These are phyloP conservation scores for Diarsia mendica DNA, from an alignment of 2,888 invertebrate species.

Conservation along the genomic window DNA sequence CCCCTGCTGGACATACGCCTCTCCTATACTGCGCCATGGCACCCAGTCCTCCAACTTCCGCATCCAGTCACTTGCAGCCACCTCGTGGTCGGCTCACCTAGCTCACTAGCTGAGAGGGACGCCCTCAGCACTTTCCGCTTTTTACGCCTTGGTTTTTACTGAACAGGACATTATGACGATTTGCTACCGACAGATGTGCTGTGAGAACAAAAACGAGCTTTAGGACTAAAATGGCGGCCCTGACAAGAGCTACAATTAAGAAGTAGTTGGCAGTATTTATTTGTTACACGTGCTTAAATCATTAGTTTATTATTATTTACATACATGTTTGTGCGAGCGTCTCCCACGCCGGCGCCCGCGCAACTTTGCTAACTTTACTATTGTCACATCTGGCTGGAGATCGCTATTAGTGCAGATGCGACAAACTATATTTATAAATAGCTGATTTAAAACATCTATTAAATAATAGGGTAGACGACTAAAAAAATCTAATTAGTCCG, in stretches of 20 bases:
- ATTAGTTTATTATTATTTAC: conserved; percentile 38
- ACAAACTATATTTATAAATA: conserved; percentile 4
- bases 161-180: neutral
- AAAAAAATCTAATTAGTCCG: no score
- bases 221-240: neutral
- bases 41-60: neutral
- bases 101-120: no score
- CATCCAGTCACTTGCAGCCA: neutral
- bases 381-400: conserved; percentile 67
- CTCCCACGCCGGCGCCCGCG: conserved; percentile 76
- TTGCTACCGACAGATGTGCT: neutral
- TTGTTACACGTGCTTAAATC: conserved; percentile 47
- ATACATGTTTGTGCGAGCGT: conserved; percentile 44
- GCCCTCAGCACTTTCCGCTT: neutral
- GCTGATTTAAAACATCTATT: neutral
- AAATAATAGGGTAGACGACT: no score
- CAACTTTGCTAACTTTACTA: conserved; percentile 65
- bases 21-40: neutral
- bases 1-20: neutral
- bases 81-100: neutral
- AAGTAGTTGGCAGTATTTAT: conserved; percentile 31
- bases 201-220: neutral
- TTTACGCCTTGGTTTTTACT: neutral
- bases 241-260: conserved; percentile 7
- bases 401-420: conserved; percentile 36